Base-by-base conservation (phyloP, 2,113 vertebrate genomes). In the Astatoreochromis straeleni region DNA sequence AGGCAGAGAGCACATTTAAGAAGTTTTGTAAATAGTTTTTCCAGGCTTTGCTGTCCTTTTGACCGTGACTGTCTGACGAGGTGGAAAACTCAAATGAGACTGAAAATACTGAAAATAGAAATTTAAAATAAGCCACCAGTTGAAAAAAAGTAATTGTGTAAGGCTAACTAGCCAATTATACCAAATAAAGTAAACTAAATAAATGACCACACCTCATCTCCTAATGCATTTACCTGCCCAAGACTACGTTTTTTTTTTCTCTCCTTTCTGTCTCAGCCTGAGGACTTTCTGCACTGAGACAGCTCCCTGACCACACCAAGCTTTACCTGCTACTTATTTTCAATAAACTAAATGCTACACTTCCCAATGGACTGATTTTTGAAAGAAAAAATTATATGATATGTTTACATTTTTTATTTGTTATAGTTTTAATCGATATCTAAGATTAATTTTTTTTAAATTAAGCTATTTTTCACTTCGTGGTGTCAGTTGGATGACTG, bases 391-490 rank as follows among this genome's bases (percentile, higher is more conserved):
- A 3, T 13, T 13, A n/a, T n/a, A 63, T 63, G 31, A 12, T 38
- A n/a, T n/a, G 17, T 65, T 38, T 38, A 38, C 17, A 35, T 12
- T 65, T 65, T 35, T 35, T 35, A 63, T 35, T 63, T 63, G 31
- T 63, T 33, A 63, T 35, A 5, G 4, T 3, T 35, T 35, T 65
- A 35, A 65, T 65, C 60, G 3, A n/a, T 65, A n/a, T 65, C 10
- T 65, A 65, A 65, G 31, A 65, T 7, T 7, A 1, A 0, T 7
- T n/a, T 19, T n/a, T 19, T 35, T 35, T n/a, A 1, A 35, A 35
- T 65, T 1, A 35, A 35, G 17, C 4, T 1, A 65, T n/a, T 63
- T 63, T 63, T 63, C 58, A 63, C 58, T n/a, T 35, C 0, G 4
- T 11, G 31, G 58, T 35, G 16, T 63, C 58, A 65, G 31, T 65